These are phyloP conservation scores for Monopis laevigella DNA, from an alignment of 2,888 invertebrate genomes.

Conservation along the genomic window DNA sequence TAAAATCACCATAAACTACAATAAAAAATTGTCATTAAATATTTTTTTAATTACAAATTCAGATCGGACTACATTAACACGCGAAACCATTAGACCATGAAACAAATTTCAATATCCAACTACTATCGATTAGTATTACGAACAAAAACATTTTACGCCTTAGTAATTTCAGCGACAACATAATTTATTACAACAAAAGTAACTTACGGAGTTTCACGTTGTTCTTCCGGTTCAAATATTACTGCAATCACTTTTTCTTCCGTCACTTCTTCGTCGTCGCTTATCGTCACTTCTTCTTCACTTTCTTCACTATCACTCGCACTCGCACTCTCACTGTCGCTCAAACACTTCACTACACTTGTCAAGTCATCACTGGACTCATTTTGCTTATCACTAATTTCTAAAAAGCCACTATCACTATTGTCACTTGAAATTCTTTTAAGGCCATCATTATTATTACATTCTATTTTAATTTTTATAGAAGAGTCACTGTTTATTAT, in stretches of 20 bases:
- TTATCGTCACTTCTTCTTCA: slow-evolving; percentile 29
- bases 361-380: slow-evolving; percentile 36
- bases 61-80: too few relatives aligned
- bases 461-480: slow-evolving; percentile 36
- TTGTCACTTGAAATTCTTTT: slow-evolving; percentile 52
- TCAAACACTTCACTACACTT: slow-evolving; percentile 31
- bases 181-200: background rate
- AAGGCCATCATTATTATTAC: slow-evolving; percentile 28
- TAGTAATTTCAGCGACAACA: background rate
- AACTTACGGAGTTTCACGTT: slow-evolving; percentile 9
- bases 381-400: slow-evolving; percentile 40
- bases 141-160: too few relatives aligned
- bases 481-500: background rate
- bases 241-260: slow-evolving; percentile 27
- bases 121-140: too few relatives aligned
- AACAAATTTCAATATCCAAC: too few relatives aligned
- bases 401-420: slow-evolving; percentile 61
- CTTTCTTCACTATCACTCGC: slow-evolving; percentile 19
- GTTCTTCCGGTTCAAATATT: slow-evolving; percentile 17
- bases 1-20: too few relatives aligned
- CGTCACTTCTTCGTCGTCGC: slow-evolving; percentile 36
- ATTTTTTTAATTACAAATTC: too few relatives aligned
- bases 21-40: too few relatives aligned
- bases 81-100: too few relatives aligned
- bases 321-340: slow-evolving; percentile 20